These are phyloP conservation scores for Salmo trutta DNA, from an alignment of 2,797 vertebrate species.

Conservation along the genomic window DNA sequence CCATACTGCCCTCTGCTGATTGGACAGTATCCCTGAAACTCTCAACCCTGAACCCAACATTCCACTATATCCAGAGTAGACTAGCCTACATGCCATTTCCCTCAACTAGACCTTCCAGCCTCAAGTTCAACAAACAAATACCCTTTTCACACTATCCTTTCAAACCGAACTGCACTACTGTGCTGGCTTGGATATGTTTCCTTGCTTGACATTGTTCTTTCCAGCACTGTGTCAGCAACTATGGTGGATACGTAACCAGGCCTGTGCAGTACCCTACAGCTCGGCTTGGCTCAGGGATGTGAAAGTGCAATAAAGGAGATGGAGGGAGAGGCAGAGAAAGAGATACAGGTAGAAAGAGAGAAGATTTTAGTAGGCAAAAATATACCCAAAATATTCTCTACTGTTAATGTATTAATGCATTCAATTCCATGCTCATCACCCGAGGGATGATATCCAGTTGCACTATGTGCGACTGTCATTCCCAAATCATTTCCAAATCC, in stretches of 20 bases:
- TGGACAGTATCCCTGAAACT: slow-evolving; percentile 8
- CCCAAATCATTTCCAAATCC: slow-evolving; percentile 60
- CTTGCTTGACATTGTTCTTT: neutral
- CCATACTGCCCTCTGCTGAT: slow-evolving; percentile 67
- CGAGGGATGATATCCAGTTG: slow-evolving; percentile 75
- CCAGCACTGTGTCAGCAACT: neutral
- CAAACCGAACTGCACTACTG: neutral
- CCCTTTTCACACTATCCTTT: neutral
- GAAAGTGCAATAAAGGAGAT: neutral
- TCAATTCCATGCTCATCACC: slow-evolving; percentile 55
- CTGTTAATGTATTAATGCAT: slow-evolving; percentile 45
- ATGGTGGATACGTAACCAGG: neutral
- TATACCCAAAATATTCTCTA: neutral
- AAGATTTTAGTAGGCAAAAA: neutral
- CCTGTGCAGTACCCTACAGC: neutral
- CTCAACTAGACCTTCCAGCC: neutral
- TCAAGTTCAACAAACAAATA: neutral
- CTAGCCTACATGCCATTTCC: neutral
- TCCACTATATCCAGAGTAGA: neutral
- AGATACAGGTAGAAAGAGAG: slow-evolving; percentile 4
- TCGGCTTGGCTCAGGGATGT: neutral
- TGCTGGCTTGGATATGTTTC: neutral
- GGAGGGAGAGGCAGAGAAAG: too few relatives aligned
- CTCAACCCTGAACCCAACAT: neutral
- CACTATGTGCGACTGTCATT: slow-evolving; percentile 73